These are phyloP conservation scores for Lithophane semibrunnea DNA, from an alignment of 2,888 invertebrate species.

Conservation along the genomic window DNA sequence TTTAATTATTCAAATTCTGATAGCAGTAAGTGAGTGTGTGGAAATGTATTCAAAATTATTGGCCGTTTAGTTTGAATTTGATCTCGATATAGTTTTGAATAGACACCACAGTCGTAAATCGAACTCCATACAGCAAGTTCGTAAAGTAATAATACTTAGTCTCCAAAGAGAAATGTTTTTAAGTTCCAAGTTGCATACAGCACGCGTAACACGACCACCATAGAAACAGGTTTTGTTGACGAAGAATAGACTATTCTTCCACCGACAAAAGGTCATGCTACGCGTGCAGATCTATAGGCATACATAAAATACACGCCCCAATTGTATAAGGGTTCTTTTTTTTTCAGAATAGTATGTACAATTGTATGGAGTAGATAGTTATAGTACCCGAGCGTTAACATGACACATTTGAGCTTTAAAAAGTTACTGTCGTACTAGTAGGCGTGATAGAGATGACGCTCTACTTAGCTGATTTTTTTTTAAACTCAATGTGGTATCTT, in stretches of 20 bases:
- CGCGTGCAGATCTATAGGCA: background rate
- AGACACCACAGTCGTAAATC: constrained; percentile 1
- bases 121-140: background rate
- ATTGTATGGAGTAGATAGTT: constrained; percentile 12
- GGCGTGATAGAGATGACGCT: background rate
- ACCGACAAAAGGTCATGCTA: no score
- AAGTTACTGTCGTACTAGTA: background rate
- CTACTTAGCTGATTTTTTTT: background rate
- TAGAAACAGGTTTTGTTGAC: no score
- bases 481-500: background rate
- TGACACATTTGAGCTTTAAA: constrained; percentile 5
- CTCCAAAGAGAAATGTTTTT: background rate
- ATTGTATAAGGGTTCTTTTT: background rate
- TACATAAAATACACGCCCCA: background rate
- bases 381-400: background rate
- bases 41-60: constrained; percentile 22
- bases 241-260: no score
- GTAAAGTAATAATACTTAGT: background rate
- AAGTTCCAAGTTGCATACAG: background rate
- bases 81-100: constrained; percentile 55
- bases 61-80: constrained; percentile 54
- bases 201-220: no score
- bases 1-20: constrained; percentile 81
- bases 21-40: constrained; percentile 62
- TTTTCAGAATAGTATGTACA: no score